Percentiles rank a stretch among this genome's conserved stretches.
Conservation (phyloP, 2,797 vertebrate genomes). For the Leuciscus waleckii region DNA sequence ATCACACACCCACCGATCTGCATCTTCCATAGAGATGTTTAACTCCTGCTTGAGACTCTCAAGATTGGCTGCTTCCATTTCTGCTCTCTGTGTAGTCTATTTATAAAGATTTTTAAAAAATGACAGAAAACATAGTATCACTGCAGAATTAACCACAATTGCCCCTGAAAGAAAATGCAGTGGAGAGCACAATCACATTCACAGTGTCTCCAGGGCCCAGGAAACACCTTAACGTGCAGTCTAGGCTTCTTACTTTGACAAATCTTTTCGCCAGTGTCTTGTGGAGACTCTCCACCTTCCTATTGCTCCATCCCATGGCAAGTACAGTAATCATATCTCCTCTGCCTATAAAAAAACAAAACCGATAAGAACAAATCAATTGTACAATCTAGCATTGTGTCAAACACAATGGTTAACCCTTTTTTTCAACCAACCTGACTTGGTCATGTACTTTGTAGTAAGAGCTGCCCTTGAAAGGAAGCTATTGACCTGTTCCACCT, state of each 20-base stretch:
- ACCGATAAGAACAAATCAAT: neutral
- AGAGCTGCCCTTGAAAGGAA: slow-evolving; percentile 24
- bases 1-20: slow-evolving; percentile 1
- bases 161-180: no score
- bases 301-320: neutral
- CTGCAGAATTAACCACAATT: no score
- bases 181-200: no score
- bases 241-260: slow-evolving; percentile 1
- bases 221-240: neutral
- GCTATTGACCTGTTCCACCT: slow-evolving; percentile 24
- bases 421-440: slow-evolving; percentile 5
- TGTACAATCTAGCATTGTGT: slow-evolving; percentile 3
- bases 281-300: slow-evolving; percentile 1
- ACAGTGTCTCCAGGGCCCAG: no score
- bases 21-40: neutral
- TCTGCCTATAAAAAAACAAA: neutral
- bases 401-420: neutral
- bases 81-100: slow-evolving; percentile 5
- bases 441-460: slow-evolving; percentile 10
- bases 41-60: neutral
- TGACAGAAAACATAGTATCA: no score
- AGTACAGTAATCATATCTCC: slow-evolving; percentile 4
- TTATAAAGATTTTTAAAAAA: neutral
- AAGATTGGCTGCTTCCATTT: slow-evolving; percentile 6
- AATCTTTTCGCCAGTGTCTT: slow-evolving; percentile 12